phyloP scores from a whole-genome alignment of 2,797 vertebrate genomes.

The Poecile montanus region DNA sequence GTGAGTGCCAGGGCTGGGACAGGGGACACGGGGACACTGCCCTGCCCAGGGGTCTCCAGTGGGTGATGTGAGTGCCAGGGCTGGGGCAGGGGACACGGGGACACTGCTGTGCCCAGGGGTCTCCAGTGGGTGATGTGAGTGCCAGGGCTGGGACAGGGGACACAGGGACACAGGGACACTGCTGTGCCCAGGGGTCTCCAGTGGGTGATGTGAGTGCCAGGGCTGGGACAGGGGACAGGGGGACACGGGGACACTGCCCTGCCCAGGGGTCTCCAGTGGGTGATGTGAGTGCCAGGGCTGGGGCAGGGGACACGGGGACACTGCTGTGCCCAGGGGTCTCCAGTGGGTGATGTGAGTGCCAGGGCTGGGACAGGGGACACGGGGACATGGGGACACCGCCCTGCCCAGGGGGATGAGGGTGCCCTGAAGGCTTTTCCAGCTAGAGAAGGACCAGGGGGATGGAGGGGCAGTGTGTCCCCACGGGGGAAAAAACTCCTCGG shows the following conservation, averaged over 20 bases:
- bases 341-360: slow-evolving; percentile 86
- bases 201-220: slow-evolving; percentile 84
- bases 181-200: slow-evolving; percentile 83
- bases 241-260: too few relatives aligned
- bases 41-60: too few relatives aligned
- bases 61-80: too few relatives aligned
- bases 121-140: too few relatives aligned
- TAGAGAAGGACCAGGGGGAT: accelerated
- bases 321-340: not conserved
- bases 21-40: too few relatives aligned
- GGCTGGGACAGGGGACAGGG: accelerated
- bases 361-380: accelerated
- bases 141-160: too few relatives aligned
- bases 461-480: accelerated
- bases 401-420: too few relatives aligned
- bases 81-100: too few relatives aligned
- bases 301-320: not conserved
- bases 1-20: too few relatives aligned
- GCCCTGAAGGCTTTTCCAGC: not conserved
- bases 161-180: too few relatives aligned
- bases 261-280: slow-evolving; percentile 75
- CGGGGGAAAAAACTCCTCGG: accelerated
- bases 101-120: too few relatives aligned
- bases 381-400: accelerated
- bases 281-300: slow-evolving; percentile 78